Percentiles rank a stretch among this genome's conserved stretches.
These are phyloP conservation scores for Hemicrepidius hirtus DNA, from an alignment of 2,888 invertebrate genomes.

Conservation along the genomic window DNA sequence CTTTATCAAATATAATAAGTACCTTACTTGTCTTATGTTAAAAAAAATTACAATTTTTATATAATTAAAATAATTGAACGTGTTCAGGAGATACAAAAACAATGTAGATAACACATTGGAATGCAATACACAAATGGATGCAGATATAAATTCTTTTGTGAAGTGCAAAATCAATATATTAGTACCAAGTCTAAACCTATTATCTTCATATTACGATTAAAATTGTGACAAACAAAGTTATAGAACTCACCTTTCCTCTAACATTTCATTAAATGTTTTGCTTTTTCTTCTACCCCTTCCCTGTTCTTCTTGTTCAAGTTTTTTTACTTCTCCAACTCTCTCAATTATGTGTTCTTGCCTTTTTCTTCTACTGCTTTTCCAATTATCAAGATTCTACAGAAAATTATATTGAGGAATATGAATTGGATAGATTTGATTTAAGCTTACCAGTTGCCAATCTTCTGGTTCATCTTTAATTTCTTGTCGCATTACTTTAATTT, in stretches of 20 bases:
- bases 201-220: background rate
- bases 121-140: background rate
- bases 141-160: constrained; percentile 1
- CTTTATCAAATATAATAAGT: no score
- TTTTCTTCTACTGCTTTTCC: constrained; percentile 95
- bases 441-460: constrained; percentile 90
- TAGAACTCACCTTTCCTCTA: constrained; percentile 84
- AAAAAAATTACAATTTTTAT: constrained; percentile 10
- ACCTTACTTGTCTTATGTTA: no score
- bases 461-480: constrained; percentile 88
- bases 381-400: constrained; percentile 90
- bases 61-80: constrained; percentile 17
- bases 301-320: constrained; percentile 83
- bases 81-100: background rate
- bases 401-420: constrained; percentile 39
- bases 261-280: constrained; percentile 96
- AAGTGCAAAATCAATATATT: background rate
- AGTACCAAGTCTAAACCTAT: background rate
- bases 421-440: constrained; percentile 18
- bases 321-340: constrained; percentile 91
- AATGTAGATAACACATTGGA: constrained; percentile 8
- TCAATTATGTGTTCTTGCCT: constrained; percentile 93
- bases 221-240: background rate
- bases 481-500: constrained; percentile 88
- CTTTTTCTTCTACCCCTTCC: constrained; percentile 84